A percentile compares a stretch with the other conserved stretches of the same genome.
Evolutionary conservation across 2,888 invertebrate genomes (phyloP).

Genomic region (Nephrocerus scutellatus): DNA sequence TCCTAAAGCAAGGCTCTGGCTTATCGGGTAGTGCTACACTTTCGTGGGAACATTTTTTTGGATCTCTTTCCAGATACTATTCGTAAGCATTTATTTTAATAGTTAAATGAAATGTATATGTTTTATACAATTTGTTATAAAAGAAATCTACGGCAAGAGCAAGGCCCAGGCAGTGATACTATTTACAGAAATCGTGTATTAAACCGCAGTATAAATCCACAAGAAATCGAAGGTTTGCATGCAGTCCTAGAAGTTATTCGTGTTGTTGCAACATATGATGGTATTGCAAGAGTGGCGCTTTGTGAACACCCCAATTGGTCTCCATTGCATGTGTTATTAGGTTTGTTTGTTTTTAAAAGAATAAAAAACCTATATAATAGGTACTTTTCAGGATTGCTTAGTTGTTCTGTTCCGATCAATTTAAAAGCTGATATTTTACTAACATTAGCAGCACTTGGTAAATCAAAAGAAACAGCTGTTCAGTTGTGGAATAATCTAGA

Average conservation of each 20-base stretch:
- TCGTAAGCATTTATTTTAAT: conserved; percentile 46
- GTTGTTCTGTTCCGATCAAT: conserved; percentile 77
- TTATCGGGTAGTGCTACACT: conserved; percentile 53
- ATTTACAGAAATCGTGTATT: conserved; percentile 54
- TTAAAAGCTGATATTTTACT: conserved; percentile 78
- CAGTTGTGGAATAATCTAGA: conserved; percentile 83
- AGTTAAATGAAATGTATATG: background rate
- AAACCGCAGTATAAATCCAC: conserved; percentile 63
- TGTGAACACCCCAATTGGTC: conserved; percentile 87
- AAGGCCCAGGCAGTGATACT: conserved; percentile 58
- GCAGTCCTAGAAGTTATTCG: conserved; percentile 73
- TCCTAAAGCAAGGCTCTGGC: conserved; percentile 60
- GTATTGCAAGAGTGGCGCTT: conserved; percentile 70
- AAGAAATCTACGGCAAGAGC: conserved; percentile 64
- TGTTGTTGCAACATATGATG: conserved; percentile 71
- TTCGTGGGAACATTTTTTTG: conserved; percentile 81
- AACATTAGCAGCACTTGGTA: conserved; percentile 73
- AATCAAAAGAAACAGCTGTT: conserved; percentile 66
- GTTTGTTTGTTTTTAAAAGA: conserved; percentile 43
- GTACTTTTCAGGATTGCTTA: conserved; percentile 59
- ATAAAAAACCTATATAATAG: background rate
- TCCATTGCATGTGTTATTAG: conserved; percentile 69
- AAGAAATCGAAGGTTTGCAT: conserved; percentile 78
- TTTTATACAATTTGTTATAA: conserved; percentile 1
- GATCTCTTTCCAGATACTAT: conserved; percentile 67